phyloP scores from a whole-genome alignment of 2,797 vertebrate species.

The Tapera naevia region DNA sequence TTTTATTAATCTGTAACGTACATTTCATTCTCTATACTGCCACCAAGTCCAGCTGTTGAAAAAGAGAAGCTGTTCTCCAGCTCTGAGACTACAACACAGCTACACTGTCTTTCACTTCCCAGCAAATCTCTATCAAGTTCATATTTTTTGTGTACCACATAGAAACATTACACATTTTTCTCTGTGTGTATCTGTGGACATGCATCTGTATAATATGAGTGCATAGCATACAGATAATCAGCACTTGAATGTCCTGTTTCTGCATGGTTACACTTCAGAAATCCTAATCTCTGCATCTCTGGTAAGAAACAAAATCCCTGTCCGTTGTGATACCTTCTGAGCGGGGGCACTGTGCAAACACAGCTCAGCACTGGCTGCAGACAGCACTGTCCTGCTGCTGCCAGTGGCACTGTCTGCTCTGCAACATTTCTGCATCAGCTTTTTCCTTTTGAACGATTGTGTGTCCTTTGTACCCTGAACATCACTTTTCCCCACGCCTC shows the following conservation, averaged over 20 bases:
- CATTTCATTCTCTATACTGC: background rate
- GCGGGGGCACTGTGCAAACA: background rate
- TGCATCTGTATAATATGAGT: background rate
- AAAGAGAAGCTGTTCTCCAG: background rate
- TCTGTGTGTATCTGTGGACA: background rate
- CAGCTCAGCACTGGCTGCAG: background rate
- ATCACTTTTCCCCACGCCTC: background rate
- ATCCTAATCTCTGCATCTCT: background rate
- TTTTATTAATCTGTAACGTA: background rate
- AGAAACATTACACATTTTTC: background rate
- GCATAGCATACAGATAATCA: background rate
- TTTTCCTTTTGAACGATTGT: background rate
- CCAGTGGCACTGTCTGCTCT: rapidly evolving
- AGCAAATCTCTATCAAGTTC: background rate
- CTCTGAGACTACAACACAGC: rapidly evolving
- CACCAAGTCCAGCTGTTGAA: background rate
- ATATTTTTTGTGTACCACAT: background rate
- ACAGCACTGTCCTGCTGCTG: background rate
- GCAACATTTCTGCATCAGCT: background rate
- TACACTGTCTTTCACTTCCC: background rate
- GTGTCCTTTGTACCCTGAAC: background rate
- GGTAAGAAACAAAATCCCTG: background rate
- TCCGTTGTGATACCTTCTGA: background rate
- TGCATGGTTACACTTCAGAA: background rate
- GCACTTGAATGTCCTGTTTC: background rate